These are phyloP conservation scores for Hetaerina titia DNA, from an alignment of 2,888 invertebrate species.

Conservation along the genomic window DNA sequence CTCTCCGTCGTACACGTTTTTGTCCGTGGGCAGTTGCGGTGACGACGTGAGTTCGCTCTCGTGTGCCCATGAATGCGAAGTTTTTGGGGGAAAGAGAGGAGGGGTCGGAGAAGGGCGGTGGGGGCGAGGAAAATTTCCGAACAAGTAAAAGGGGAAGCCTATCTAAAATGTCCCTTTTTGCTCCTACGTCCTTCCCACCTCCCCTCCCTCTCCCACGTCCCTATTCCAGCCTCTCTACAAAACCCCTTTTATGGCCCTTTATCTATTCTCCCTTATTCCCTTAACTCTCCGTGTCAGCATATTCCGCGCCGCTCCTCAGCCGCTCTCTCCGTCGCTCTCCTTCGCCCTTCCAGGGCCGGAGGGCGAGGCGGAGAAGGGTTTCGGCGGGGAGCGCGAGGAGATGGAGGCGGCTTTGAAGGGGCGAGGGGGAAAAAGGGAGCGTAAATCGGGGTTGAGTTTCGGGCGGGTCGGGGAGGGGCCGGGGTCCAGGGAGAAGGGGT, in stretches of 20 bases:
- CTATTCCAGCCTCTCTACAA: not conserved
- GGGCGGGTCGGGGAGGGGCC: too few species aligned
- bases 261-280: not conserved
- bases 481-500: too few species aligned
- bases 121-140: not conserved
- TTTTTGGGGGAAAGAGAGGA: not conserved
- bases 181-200: not conserved
- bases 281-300: constrained; percentile 23
- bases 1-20: not conserved
- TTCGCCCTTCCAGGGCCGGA: not conserved
- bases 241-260: constrained; percentile 21
- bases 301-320: not conserved
- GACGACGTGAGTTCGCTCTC: not conserved
- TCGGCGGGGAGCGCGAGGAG: not conserved
- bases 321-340: not conserved
- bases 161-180: constrained; percentile 36
- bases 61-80: constrained; percentile 18
- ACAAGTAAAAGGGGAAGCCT: not conserved
- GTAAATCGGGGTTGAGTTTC: not conserved
- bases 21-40: not conserved
- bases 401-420: not conserved
- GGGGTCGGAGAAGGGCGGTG: not conserved
- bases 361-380: not conserved
- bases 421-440: not conserved
- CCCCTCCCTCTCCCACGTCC: not conserved